These are phyloP conservation scores for Heliconius ethilla DNA, from an alignment of 2,888 invertebrate species.

Conservation along the genomic window DNA sequence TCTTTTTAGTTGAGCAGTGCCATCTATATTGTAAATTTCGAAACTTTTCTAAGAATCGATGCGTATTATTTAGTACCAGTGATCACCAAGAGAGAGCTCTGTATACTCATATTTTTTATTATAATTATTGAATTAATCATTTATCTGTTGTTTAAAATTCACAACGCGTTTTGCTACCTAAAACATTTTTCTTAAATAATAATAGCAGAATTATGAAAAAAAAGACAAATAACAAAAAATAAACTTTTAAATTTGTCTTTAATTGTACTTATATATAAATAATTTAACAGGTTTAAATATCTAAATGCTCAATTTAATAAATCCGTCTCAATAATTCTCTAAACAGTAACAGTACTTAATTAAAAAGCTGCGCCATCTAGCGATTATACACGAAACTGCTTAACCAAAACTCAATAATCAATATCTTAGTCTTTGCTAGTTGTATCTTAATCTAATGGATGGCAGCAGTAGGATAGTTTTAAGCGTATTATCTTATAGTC, in stretches of 20 bases:
- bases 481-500: no score
- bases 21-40: not conserved
- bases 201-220: no score
- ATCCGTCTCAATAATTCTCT: not conserved
- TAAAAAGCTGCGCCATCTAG: not conserved
- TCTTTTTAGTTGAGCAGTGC: not conserved
- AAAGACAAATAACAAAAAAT: no score
- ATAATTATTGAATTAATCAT: not conserved
- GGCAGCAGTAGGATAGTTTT: not conserved
- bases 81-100: not conserved
- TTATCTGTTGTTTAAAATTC: no score
- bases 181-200: no score
- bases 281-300: no score
- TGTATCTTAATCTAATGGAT: not conserved
- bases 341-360: not conserved
- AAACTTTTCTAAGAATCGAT: not conserved
- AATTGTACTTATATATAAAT: no score
- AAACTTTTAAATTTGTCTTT: no score
- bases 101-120: not conserved
- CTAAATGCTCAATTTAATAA: not conserved
- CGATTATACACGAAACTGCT: not conserved
- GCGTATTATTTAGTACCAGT: not conserved
- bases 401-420: not conserved
- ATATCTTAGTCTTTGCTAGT: not conserved
- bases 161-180: no score